Evolutionary conservation across 2,888 invertebrate genomes (phyloP).

Genomic region (Lasioglossum marginatum): DNA sequence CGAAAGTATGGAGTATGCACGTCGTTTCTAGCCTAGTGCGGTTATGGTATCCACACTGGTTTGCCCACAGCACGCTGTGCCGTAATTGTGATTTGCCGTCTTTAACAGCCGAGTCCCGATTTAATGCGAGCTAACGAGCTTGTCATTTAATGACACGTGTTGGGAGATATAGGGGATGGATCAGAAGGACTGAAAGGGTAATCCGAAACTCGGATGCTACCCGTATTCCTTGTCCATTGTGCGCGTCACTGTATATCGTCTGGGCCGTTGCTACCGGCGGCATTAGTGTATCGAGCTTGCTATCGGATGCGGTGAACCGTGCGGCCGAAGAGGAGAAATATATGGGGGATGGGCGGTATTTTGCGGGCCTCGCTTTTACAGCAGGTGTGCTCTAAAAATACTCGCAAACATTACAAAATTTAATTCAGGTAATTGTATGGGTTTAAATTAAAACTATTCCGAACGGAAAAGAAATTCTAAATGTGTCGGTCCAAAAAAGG

Average conservation of each 20-base stretch:
- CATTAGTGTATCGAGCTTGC: constrained; percentile 59
- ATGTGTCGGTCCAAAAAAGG: too few species aligned
- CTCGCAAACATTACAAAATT: too few species aligned
- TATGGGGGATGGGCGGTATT: background rate
- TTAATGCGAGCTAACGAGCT: background rate
- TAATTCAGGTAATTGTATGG: too few species aligned
- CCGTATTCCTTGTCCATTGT: constrained; percentile 57
- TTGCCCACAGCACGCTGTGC: too few species aligned
- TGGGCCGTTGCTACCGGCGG: constrained; percentile 42
- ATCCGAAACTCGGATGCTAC: constrained; percentile 61
- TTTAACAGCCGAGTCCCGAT: constrained; percentile 12
- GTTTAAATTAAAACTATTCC: too few species aligned
- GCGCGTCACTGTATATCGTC: constrained; percentile 25
- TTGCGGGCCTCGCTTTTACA: background rate
- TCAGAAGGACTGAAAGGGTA: constrained; percentile 58
- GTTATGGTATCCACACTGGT: too few species aligned
- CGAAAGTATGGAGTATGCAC: too few species aligned
- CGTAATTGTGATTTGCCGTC: too few species aligned
- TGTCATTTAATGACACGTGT: background rate
- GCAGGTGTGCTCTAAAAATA: too few species aligned
- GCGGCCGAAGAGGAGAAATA: constrained; percentile 10
- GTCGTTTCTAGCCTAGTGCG: too few species aligned
- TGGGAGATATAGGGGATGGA: constrained; percentile 43
- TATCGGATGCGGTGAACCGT: constrained; percentile 1
- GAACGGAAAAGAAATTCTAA: too few species aligned